Base-by-base conservation (phyloP, 2,113 vertebrate genomes). In the Illadopsis cleaveri region DNA sequence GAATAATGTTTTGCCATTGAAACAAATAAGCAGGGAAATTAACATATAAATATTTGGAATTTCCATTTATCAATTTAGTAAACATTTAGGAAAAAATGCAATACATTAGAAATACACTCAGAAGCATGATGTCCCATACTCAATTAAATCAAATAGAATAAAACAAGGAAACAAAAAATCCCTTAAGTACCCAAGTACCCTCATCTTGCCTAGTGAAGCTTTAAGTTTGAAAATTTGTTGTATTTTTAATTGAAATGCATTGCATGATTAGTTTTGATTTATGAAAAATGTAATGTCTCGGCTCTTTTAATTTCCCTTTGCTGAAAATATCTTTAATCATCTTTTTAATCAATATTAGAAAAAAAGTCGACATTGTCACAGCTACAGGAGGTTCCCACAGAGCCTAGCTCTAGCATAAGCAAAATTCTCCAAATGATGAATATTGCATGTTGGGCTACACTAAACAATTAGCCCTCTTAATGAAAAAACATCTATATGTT, bases 241-340 rank as follows among this genome's bases (percentile, higher is more conserved):
- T 14, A 40, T 83, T 94, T 75, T 77, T 80, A 89, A 93, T 72
- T 93, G 33, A 80, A 95, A 82, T 64, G 31, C 6, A 86, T 53
- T 88, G 24, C 71, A 81, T 89, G 45, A 81, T 76, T 93, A 96
- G 93, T 90, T 33, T 93, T 90, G 60, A 92, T 94, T 94, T 72
- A 87, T 89, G 83, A 86, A 87, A n/a, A 73, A 85, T 83, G 37
- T 72, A 69, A 78, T 65, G 9, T 78, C 53, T 91, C 17, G 70
- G 7, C 31, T 50, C 12, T 90, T 97, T 82, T 94, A 17, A 84
- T 94, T 96, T 85, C 12, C 69, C 20, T 91, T 83, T 92, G 47
- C 64, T 78, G 22, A 65, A 94, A 91, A 96, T 90, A 90, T 64
- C 23, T 47, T 73, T 93, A 64, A 91, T 85, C 35, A 45, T 38